Base-by-base conservation (phyloP, 2,797 vertebrate genomes). In the Lerista edwardsae region DNA sequence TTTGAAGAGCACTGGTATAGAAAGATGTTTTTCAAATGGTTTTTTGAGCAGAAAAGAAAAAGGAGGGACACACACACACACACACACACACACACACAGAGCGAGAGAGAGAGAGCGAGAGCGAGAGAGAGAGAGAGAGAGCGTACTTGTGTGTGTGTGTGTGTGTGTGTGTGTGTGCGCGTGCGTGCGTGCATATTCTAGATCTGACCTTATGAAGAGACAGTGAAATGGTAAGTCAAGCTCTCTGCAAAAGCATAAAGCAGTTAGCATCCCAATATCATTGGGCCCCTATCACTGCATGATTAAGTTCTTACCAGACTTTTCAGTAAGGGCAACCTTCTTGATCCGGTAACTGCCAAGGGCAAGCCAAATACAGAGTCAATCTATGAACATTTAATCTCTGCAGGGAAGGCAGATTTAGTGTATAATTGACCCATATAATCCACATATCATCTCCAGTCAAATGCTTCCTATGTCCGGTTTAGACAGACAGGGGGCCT, bases 391-490 rank as follows among this genome's bases (percentile, higher is more conserved):
- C 93, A 79, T 93, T 94, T 98, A 98, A 99, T 99, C 98, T 96
- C 95, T 31, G 72, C 73, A 82, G 93, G 94, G 95, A 95, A 97
- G 97, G 96, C 97, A 99, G 98, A 99, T 99, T 99, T 99, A 98
- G 97, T 96, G 96, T 98, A 99, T 99, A 99, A 99, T 98, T 99
- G 98, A 99, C 97, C 97, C 96, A 94, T 96, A 97, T 99, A 99
- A 99, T 99, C 98, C 97, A 94, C 85, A 93, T 97, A 97, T 98
- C 97, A 97, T 96, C 97, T 97, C 95, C 95, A 96, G 95, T 96
- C 94, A 92, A 96, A 95, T 95, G 96, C 94, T 96, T 95, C 92
- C 91, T 29, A 88, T 90, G 92, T 95, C 95, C 89, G 89, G 93
- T 94, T 95, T 95, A 93, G 90, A 88, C 91, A 88, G 95, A 95